Base-by-base conservation (phyloP, 2,113 vertebrate genomes). In the Peromyscus leucopus region DNA sequence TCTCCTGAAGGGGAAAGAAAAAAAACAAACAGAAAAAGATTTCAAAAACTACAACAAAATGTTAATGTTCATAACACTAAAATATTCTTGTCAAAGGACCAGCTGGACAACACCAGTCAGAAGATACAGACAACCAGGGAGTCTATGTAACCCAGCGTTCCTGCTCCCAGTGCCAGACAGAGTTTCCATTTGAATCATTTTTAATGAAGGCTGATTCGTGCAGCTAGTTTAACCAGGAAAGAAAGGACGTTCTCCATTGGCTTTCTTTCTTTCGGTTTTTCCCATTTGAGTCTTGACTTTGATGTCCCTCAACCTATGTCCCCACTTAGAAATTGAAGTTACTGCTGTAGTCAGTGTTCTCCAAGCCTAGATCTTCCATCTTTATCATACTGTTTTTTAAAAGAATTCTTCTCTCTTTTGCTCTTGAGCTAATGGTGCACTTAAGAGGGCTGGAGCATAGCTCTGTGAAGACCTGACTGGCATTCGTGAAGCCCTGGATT, bases 1-100 rank as follows among this genome's bases (percentile, higher is more conserved):
- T 99, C 99, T 71, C 99, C 99, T 99, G n/a, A 91, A 76, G 88
- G 95, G 86, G 17, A 2, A 78, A 96, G 39, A 3, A 94, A 57
- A 26, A 85, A 61, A 3, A 94, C 48, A 26, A 85, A 65, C 9
- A 67, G 10, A 93, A 96, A 61, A 39, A 96, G 59, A 57, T 12
- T 59, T 75, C 26, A 91, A 93, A 33, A 31, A 80, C 36, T n/a
- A n/a, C 1, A 57, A 26, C 39, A 89, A 33, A 86, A n/a, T 31
- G 57, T 36, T 59, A 67, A 61, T 7, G 71, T 48, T 87, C 26
- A 22, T 13, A 9, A 88, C 39, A 86, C 48, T 22, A 61, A 90
- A 93, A 59, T 51, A 42, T 33, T 63, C 1, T 59, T 61, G 71
- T 79, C 63, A 19, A 71, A 89, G 72, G 76, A 17, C 61, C 76